Evolutionary conservation across 2,888 invertebrate species (phyloP), one percentile per base, ranked within the genome.

Genomic region (Cheilosia vernalis): DNA sequence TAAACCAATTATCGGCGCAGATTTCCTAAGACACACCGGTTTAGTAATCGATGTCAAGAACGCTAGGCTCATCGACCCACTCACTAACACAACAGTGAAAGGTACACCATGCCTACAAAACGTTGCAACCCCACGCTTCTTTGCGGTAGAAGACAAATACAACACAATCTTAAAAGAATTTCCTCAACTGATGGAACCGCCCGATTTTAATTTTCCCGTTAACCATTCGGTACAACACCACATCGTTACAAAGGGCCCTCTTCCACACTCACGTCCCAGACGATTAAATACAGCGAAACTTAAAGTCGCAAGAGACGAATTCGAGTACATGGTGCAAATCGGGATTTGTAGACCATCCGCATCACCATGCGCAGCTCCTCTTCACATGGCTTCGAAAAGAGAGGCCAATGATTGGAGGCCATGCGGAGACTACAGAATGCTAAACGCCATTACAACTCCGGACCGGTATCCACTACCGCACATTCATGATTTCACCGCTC

Each of bases 311-410:
- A 64, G 9, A 37, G 64, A 64, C 0, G 64, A 64, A 15, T 51
- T 64, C 13, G 27, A 61, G 2, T 27, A 60, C 40, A 72, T 60
- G 70, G 51, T 60, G 0, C 51, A 37, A 27, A 24, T 72, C 3
- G 85, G 77, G 1, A 73, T 81, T 10, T 86, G 81, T 44, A 33
- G 49, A 10, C 86, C 77, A 10, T 81, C 74, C 1, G 51, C 56
- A 2, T 70, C 67, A 15, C 47, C 70, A 9, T 56, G 44, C 13
- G 60, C 84, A 7, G 51, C 66, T 7, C 81, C 84, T 15, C 64
- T 87, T 4, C 83, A 83, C 58, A 53, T 87, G 70, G 80, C 79
- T 7, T 2, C 33, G 2, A 87, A 78, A 2, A 51, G 37, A 4
- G 55, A 78, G 37, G 17, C 53, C 4, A 66, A 49, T 5, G 78